phyloP scores from a whole-genome alignment of 2,797 vertebrate genomes.

The Tapirus indicus region DNA sequence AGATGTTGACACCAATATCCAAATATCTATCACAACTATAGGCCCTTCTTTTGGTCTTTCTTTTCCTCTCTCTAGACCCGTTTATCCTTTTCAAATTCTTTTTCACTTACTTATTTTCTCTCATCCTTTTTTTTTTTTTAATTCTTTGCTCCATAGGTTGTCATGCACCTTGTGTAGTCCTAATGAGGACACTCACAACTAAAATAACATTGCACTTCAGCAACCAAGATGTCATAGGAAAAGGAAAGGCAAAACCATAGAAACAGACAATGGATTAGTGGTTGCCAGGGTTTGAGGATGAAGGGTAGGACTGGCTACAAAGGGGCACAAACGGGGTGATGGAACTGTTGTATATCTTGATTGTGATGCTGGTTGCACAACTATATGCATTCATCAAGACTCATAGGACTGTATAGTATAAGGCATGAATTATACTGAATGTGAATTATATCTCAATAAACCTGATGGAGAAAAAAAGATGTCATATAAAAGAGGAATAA shows the following conservation, averaged over 20 bases:
- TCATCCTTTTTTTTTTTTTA: not conserved
- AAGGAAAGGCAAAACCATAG: conserved; percentile 14
- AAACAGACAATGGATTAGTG: not conserved
- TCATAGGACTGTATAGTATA: not conserved
- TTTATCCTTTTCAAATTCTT: not conserved
- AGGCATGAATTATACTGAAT: not conserved
- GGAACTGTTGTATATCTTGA: not conserved
- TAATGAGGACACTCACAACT: not conserved
- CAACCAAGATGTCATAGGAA: not conserved
- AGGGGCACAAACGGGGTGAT: not conserved
- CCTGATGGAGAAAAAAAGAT: not conserved
- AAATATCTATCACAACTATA: not conserved
- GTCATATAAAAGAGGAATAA: not conserved
- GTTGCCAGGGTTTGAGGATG: not conserved
- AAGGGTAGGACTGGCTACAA: not conserved
- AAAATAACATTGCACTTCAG: not conserved
- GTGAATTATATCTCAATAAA: not conserved
- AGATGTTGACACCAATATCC: not conserved
- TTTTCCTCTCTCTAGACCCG: not conserved
- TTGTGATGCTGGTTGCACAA: not conserved
- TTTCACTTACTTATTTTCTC: not conserved
- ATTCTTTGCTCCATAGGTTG: not conserved
- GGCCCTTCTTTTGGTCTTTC: not conserved
- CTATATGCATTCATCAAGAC: not conserved
- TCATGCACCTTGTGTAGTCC: not conserved